Evolutionary conservation across 2,113 vertebrate genomes (phyloP), one percentile per base, ranked within the genome.

Genomic region (Takifugu bimaculatus): DNA sequence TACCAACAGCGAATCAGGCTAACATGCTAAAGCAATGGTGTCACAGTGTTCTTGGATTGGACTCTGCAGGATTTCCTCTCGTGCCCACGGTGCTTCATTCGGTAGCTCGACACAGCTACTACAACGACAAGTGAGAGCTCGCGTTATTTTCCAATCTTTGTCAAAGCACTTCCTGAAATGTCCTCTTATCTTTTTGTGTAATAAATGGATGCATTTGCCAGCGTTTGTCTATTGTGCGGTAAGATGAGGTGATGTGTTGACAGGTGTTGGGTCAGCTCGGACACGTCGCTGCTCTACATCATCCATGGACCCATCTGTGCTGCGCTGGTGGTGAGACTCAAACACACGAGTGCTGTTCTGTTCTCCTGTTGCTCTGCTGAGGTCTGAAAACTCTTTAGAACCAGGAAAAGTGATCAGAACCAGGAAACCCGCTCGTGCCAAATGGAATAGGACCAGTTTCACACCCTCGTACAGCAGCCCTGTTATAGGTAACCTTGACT

Each of bases 251-350:
- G 7, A 0, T 61, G 20, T 26, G 0, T 60, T 64, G 54, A 15
- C 82, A 99, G 97, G 60, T 99, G 97, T 75, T 99, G 96, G 96
- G 93, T 98, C 88, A 95, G 91, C 74, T 93, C 94, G 11, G 88
- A 94, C 27, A 99, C 96, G 0, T 92, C 95, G 57, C 87, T 99
- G 72, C 92, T 99, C 39, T 99, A 98, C 66, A 95, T 98, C 54
- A 94, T 98, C 79, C 97, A 99, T 0, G 95, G 94, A 5, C 95
- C 97, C 39, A 95, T 98, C 84, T 96, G 94, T 72, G 94, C 95
- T 12, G 97, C 96, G 20, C 75, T 99, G 53, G 68, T 98, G 93
- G 94, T 98, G 88, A 81, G 93, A 15, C 28, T 45, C 11, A 15
- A 45, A 45, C 45, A 43, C 42, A 43, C 15, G 35, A 39, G 2